Base-by-base conservation (phyloP, 2,797 vertebrate species). In the Catamblyrhynchus diadema region DNA sequence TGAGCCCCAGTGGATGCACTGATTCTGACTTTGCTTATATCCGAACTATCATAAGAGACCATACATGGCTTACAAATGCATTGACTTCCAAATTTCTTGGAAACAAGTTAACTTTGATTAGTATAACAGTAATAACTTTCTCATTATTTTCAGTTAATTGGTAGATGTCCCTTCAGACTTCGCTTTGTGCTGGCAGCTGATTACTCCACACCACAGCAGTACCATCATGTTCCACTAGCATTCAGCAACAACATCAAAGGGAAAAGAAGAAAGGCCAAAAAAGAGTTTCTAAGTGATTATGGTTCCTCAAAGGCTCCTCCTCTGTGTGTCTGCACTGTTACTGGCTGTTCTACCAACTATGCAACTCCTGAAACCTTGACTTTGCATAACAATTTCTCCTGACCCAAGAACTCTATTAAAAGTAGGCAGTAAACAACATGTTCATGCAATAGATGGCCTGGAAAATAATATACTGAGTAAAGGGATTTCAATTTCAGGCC, bases 71-170 rank as follows among this genome's bases (percentile, higher is more conserved):
- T 71, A 69, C 24, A 74, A 74, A 88, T 71, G 5, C 59, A 16
- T 32, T 66, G 54, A 51, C 62, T 90, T 79, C 14, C 32, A 86
- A 86, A 90, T 42, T 85, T 89, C 47, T 77, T 65, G 15, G 33
- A 67, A 90, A 61, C 28, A 92, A 93, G 33, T 75, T 84, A 2
- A 3, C 59, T 91, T 82, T 95, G 71, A 93, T 95, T 53, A 54
- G 32, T 30, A 23, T 69, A 88, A 61, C 62, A 88, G 60, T 30
- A 88, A 48, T 57, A 42, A 72, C 71, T 73, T 86, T 69, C 73
- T 83, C 54, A 92, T 95, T 94, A 94, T 88, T 94, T 94, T 81
- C 65, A 90, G 60, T 90, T 96, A 94, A 96, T 95, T 86, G 37
- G 44, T 62, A 86, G 35, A 81, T 54, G 50, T 94, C 92, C 80